Conservation (phyloP, 2,888 invertebrate genomes). For the Spatulosminthurus flaviceps region DNA sequence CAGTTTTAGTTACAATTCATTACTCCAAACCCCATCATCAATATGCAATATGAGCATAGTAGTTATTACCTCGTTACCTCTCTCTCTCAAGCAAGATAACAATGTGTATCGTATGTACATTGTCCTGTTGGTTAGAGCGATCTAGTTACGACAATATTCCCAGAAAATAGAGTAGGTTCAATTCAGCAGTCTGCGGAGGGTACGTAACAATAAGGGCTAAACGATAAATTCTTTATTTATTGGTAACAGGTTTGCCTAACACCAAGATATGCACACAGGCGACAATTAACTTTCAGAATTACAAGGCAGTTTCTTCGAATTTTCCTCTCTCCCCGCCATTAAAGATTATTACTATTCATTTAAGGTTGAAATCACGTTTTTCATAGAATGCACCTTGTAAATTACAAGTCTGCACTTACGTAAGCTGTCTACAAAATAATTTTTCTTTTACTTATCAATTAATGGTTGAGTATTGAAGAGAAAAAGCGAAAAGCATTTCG, state of each 20-base stretch:
- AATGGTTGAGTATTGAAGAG: not conserved
- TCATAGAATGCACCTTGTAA: not conserved
- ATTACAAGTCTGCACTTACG: not conserved
- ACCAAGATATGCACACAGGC: no score
- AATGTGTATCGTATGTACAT: no score
- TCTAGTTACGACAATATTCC: no score
- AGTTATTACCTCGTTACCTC: not conserved
- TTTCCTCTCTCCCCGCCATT: not conserved
- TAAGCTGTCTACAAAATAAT: not conserved
- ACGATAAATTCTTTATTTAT: no score
- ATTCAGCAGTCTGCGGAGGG: no score
- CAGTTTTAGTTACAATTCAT: slow-evolving; percentile 1
- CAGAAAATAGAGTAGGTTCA: no score
- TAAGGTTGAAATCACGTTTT: slow-evolving; percentile 2
- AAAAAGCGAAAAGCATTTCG: not conserved
- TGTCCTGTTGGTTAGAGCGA: no score
- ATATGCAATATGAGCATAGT: slow-evolving; percentile 16
- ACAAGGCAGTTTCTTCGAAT: not conserved
- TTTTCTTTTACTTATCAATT: not conserved
- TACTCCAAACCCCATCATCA: not conserved
- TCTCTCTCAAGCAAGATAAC: not conserved
- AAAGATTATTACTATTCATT: not conserved
- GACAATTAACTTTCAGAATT: no score
- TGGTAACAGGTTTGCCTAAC: no score
- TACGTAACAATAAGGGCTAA: no score